Percentiles rank a stretch among this genome's conserved stretches.
These are phyloP conservation scores for Sesamia nonagrioides DNA, from an alignment of 1,140 invertebrate species.

Conservation along the genomic window DNA sequence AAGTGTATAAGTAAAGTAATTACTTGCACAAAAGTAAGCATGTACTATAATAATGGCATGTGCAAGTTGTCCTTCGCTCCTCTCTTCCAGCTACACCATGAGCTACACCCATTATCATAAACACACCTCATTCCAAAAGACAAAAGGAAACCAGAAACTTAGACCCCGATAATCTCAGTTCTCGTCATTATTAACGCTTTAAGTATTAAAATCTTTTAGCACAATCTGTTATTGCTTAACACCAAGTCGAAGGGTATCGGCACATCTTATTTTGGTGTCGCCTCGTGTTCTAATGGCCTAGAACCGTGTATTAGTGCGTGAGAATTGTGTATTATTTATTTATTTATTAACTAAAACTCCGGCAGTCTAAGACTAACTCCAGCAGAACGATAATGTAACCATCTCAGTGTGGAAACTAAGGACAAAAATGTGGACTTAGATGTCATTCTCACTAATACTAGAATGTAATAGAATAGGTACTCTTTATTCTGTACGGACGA, in stretches of 20 bases:
- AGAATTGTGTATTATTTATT: conserved; percentile 11
- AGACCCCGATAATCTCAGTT: not conserved
- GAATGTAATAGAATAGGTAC: too few relatives aligned
- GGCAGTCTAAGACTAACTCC: too few relatives aligned
- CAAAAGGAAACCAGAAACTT: conserved; percentile 32
- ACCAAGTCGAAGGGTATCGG: conserved; percentile 18
- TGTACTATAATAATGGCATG: too few relatives aligned
- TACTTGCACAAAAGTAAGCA: too few relatives aligned
- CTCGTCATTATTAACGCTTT: conserved; percentile 11
- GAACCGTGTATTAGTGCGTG: too few relatives aligned
- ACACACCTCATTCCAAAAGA: conserved; percentile 5
- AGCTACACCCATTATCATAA: not conserved
- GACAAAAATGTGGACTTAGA: too few relatives aligned
- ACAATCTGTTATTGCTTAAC: conserved; percentile 24
- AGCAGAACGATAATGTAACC: too few relatives aligned
- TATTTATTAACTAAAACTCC: not conserved
- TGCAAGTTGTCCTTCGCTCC: not conserved
- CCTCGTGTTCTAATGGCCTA: conserved; percentile 10
- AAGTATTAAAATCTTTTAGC: conserved; percentile 28
- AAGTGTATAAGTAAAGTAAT: too few relatives aligned
- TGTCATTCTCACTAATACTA: too few relatives aligned
- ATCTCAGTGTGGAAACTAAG: too few relatives aligned
- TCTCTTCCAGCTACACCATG: not conserved
- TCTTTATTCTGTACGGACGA: too few relatives aligned
- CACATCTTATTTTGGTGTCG: conserved; percentile 24